Evolutionary conservation across 2,797 vertebrate genomes (phyloP).

Genomic region (Benthosema pterotum): DNA sequence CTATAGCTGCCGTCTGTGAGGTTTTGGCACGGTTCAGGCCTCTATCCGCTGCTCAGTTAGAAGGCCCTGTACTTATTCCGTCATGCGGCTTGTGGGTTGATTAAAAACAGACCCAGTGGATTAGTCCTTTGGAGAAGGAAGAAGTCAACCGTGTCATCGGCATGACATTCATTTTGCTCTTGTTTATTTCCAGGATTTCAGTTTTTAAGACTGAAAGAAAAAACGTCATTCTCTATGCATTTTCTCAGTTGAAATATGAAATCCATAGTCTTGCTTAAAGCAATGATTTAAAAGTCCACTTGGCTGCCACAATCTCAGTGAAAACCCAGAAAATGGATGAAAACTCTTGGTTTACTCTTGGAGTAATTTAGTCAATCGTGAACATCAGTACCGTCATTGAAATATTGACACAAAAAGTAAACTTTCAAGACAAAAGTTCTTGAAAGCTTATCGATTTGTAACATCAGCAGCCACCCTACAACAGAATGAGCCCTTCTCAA

Average conservation of each 20-base stretch:
- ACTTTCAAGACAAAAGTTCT: no score
- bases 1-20: slow-evolving; percentile 59
- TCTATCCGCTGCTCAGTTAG: slow-evolving; percentile 53
- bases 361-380: slow-evolving; percentile 3
- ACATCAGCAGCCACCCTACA: no score
- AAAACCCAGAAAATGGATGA: no score
- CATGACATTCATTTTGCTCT: slow-evolving; percentile 14
- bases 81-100: slow-evolving; percentile 62
- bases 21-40: slow-evolving; percentile 61
- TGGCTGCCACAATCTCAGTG: no score
- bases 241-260: neutral
- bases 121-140: slow-evolving; percentile 43
- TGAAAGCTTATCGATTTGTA: neutral
- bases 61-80: slow-evolving; percentile 63
- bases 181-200: slow-evolving; percentile 7
- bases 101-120: slow-evolving; percentile 61
- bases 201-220: slow-evolving; percentile 5
- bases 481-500: no score
- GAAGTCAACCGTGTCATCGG: slow-evolving; percentile 19
- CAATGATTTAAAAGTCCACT: slow-evolving; percentile 1
- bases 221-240: neutral
- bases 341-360: no score
- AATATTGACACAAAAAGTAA: no score
- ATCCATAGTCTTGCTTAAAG: no score
- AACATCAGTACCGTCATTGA: slow-evolving; percentile 44